phyloP scores from a whole-genome alignment of 2,113 vertebrate species.

The Bostrychus sinensis region DNA sequence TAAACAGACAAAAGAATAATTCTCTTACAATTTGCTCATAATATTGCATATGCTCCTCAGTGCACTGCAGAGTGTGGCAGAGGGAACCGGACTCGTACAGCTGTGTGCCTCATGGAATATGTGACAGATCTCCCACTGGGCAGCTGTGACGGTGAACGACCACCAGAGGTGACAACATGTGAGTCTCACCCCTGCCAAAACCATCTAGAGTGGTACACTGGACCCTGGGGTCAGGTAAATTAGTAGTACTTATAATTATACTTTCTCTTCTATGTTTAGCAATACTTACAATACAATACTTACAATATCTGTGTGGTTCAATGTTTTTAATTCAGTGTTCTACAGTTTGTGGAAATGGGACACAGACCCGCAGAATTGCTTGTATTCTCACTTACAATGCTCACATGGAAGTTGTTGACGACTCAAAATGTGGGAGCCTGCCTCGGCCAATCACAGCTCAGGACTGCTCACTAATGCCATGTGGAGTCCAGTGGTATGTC shows the following conservation, averaged over 20 bases:
- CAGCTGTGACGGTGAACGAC: conserved; percentile 86
- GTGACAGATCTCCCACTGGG: conserved; percentile 88
- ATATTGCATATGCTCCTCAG: conserved; percentile 69
- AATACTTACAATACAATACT: background rate
- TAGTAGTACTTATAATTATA: background rate
- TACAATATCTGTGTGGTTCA: background rate
- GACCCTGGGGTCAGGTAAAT: conserved; percentile 90
- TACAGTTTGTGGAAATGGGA: conserved; percentile 85
- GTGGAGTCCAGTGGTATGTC: conserved; percentile 81
- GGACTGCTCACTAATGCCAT: conserved; percentile 77
- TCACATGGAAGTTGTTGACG: conserved; percentile 73
- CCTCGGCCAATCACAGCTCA: conserved; percentile 78
- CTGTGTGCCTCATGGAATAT: conserved; percentile 88
- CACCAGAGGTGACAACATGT: conserved; percentile 78
- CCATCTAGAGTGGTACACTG: conserved; percentile 88
- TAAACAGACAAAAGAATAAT: background rate
- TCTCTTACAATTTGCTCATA: background rate
- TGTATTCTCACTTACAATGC: conserved; percentile 78
- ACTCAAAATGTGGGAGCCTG: conserved; percentile 74
- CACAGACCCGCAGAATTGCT: conserved; percentile 79
- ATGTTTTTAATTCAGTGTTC: conserved; percentile 77
- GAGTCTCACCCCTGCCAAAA: conserved; percentile 84
- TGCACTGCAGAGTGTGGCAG: conserved; percentile 88
- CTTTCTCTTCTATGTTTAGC: background rate
- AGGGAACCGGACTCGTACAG: conserved; percentile 82